A percentile compares a stretch with the other conserved stretches of the same genome.
These are phyloP conservation scores for Belonocnema kinseyi DNA, from an alignment of 1,140 invertebrate genomes.

Conservation along the genomic window DNA sequence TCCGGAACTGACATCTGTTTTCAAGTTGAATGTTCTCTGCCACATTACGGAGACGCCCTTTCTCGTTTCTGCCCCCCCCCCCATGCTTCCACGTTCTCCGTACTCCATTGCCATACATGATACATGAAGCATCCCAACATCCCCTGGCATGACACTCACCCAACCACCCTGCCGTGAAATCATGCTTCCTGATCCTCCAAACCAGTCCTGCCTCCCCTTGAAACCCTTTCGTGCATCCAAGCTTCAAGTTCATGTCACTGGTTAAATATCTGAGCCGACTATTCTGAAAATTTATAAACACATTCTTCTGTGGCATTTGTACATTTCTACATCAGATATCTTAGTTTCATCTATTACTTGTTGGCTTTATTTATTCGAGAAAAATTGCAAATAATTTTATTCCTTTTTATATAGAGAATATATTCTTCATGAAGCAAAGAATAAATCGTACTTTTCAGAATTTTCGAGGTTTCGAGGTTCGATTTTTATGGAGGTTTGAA, in stretches of 20 bases:
- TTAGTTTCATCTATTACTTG: too few species aligned
- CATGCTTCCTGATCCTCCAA: slow-evolving; percentile 55
- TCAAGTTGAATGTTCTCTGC: slow-evolving; percentile 45
- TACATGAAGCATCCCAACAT: slow-evolving; percentile 65
- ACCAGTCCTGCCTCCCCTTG: slow-evolving; percentile 34
- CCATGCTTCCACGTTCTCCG: slow-evolving; percentile 12
- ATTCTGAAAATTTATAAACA: neutral
- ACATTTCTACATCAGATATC: too few species aligned
- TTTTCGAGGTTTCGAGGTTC: too few species aligned
- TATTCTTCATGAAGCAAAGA: too few species aligned
- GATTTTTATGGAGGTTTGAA: too few species aligned
- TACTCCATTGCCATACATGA: slow-evolving; percentile 54
- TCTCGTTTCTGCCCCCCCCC: slow-evolving; percentile 35
- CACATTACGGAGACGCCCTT: slow-evolving; percentile 34
- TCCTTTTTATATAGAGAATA: too few species aligned
- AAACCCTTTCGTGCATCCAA: slow-evolving; percentile 24
- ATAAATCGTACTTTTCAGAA: too few species aligned
- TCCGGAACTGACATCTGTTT: slow-evolving; percentile 46
- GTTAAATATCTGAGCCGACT: neutral
- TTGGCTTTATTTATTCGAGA: too few species aligned
- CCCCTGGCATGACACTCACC: slow-evolving; percentile 66
- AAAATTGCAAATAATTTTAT: too few species aligned
- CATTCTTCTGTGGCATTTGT: neutral
- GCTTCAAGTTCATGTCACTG: slow-evolving; percentile 11
- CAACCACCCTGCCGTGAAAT: slow-evolving; percentile 69